Percentiles rank a stretch among this genome's conserved stretches.
These are phyloP conservation scores for Frieseomelitta varia DNA, from an alignment of 1,140 invertebrate genomes.

Conservation along the genomic window DNA sequence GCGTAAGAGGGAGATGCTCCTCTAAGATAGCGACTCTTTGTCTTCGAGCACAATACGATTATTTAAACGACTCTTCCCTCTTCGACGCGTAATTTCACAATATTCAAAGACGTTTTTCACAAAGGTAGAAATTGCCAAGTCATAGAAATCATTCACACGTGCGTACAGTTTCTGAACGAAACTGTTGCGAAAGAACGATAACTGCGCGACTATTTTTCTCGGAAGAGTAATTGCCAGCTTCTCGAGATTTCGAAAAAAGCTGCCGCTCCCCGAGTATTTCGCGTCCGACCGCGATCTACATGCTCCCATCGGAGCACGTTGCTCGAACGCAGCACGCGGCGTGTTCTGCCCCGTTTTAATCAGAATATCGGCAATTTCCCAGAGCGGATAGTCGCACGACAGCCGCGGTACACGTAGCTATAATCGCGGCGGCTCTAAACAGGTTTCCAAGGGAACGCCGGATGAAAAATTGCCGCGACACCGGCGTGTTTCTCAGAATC, in stretches of 20 bases:
- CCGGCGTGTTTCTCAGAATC: constrained; percentile 47
- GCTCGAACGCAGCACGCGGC: not conserved
- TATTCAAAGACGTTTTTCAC: not conserved
- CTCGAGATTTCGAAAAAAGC: not conserved
- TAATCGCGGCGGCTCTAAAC: constrained; percentile 47
- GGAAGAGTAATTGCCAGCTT: not conserved
- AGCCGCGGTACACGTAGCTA: not conserved
- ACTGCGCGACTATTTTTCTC: not conserved
- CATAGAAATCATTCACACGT: not conserved
- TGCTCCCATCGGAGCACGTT: not conserved
- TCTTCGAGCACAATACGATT: constrained; percentile 23
- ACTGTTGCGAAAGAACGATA: not conserved
- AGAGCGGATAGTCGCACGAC: not conserved
- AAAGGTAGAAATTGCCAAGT: not conserved
- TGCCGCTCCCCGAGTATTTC: not conserved
- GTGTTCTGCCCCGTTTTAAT: constrained; percentile 7
- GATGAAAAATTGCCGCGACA: constrained; percentile 51
- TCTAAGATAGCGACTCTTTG: constrained; percentile 18
- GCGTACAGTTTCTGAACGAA: not conserved
- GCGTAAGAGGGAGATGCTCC: not conserved
- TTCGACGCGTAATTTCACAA: not conserved
- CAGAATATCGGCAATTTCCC: constrained; percentile 48
- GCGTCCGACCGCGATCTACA: not conserved
- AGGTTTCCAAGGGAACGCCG: constrained; percentile 42
- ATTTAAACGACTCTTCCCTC: not conserved